Conservation (phyloP, 1,140 invertebrate species). For the Ganaspis sp. region DNA sequence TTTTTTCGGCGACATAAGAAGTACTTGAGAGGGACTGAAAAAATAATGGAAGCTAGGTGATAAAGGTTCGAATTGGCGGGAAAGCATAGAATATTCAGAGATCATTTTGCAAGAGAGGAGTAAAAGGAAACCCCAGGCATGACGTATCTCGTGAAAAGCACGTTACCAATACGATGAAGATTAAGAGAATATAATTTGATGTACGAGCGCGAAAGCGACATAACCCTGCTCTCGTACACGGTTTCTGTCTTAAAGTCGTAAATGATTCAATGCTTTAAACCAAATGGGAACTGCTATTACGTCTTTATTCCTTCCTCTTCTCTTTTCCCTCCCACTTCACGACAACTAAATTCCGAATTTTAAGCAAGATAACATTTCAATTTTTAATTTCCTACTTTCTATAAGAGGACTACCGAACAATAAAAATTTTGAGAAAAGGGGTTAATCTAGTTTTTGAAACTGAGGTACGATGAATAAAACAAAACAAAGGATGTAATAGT, state of each 20-base stretch:
- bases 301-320: slow-evolving; percentile 17
- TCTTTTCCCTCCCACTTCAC: neutral
- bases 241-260: slow-evolving; percentile 67
- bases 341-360: neutral
- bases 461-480: too few relatives aligned
- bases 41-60: slow-evolving; percentile 46
- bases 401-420: too few relatives aligned
- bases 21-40: slow-evolving; percentile 37
- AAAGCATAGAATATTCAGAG: slow-evolving; percentile 53
- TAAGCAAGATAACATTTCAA: too few relatives aligned
- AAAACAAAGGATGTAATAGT: too few relatives aligned
- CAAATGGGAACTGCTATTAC: slow-evolving; percentile 36
- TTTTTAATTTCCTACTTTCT: too few relatives aligned
- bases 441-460: too few relatives aligned
- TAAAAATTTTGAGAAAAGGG: too few relatives aligned
- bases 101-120: slow-evolving; percentile 42
- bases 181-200: slow-evolving; percentile 65
- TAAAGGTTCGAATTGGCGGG: slow-evolving; percentile 33
- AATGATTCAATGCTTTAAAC: slow-evolving; percentile 63
- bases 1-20: neutral
- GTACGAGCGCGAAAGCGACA: slow-evolving; percentile 57
- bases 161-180: slow-evolving; percentile 44
- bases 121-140: neutral
- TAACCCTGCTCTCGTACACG: slow-evolving; percentile 59
- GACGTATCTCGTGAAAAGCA: slow-evolving; percentile 36